phyloP scores from a whole-genome alignment of 2,797 vertebrate species.

The Discoglossus pictus region DNA sequence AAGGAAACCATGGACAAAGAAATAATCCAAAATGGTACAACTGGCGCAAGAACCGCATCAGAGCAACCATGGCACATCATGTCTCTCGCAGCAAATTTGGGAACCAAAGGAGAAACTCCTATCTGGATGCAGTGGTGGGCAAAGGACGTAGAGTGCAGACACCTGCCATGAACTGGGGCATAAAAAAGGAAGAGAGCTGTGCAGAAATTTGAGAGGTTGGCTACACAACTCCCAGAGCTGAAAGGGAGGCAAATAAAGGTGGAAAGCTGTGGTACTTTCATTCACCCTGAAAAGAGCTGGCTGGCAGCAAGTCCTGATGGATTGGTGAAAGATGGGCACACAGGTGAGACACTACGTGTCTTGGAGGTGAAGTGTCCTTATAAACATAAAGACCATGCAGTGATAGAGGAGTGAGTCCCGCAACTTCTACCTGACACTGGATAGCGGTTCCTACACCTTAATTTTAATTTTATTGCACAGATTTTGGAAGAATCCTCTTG shows the following conservation, averaged over 20 bases:
- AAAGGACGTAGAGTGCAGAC: constrained; percentile 58
- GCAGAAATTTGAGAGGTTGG: constrained; percentile 65
- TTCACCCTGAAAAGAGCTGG: constrained; percentile 70
- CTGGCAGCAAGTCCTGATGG: constrained; percentile 81
- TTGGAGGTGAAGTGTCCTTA: constrained; percentile 84
- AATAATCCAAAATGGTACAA: constrained; percentile 73
- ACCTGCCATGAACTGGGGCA: constrained; percentile 78
- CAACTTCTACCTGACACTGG: constrained; percentile 72
- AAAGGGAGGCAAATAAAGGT: constrained; percentile 61
- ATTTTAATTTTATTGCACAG: no score
- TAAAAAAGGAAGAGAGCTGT: constrained; percentile 63
- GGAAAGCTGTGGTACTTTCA: constrained; percentile 73
- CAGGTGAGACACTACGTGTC: constrained; percentile 61
- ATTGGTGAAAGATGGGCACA: constrained; percentile 66
- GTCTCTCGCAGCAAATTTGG: constrained; percentile 70
- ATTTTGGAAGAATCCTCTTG: no score
- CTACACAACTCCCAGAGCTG: constrained; percentile 52
- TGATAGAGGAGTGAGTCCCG: constrained; percentile 70
- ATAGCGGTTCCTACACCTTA: constrained; percentile 55
- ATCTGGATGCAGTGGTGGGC: constrained; percentile 68
- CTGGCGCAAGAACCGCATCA: constrained; percentile 77
- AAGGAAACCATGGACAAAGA: constrained; percentile 73
- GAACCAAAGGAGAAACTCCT: constrained; percentile 64
- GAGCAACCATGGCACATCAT: constrained; percentile 71
- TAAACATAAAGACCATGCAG: constrained; percentile 70